Evolutionary conservation across 2,797 vertebrate genomes (phyloP).

Genomic region (Coccyzus lansbergi): DNA sequence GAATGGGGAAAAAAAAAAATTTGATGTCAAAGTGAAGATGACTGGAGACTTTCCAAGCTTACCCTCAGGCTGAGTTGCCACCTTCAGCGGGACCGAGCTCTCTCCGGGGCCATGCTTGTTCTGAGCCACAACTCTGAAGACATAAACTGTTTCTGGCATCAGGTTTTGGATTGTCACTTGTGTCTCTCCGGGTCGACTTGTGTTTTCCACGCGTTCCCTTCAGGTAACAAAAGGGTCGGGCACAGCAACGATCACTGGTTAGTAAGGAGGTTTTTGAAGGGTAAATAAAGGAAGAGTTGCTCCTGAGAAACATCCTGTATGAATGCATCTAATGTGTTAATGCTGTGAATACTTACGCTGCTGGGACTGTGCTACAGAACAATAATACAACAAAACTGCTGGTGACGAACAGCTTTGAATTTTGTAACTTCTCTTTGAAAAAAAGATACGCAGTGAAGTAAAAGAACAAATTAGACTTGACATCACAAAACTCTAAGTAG

Average conservation of each 20-base stretch:
- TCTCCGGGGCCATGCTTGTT: slow-evolving; percentile 92
- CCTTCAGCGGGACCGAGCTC: slow-evolving; percentile 87
- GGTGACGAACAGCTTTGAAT: neutral
- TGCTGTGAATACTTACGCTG: fast-evolving
- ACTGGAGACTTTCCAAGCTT: slow-evolving; percentile 11
- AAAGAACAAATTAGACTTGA: neutral
- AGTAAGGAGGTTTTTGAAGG: neutral
- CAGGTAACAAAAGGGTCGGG: slow-evolving; percentile 9
- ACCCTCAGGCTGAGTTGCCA: slow-evolving; percentile 97
- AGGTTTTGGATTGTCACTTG: slow-evolving; percentile 96
- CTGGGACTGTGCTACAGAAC: neutral
- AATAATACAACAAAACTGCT: neutral
- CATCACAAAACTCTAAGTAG: neutral
- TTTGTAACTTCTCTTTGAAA: neutral
- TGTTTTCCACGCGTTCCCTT: slow-evolving; percentile 94
- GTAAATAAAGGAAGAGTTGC: neutral
- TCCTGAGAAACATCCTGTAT: fast-evolving
- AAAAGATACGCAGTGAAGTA: neutral
- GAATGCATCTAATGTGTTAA: neutral
- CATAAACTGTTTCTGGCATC: slow-evolving; percentile 93
- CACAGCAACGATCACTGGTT: neutral
- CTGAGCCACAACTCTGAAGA: slow-evolving; percentile 91
- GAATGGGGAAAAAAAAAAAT: neutral
- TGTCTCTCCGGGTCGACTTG: slow-evolving; percentile 90
- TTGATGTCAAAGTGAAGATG: neutral